Evolutionary conservation across 2,797 vertebrate genomes (phyloP).

Genomic region (Enteromius paludinosus): DNA sequence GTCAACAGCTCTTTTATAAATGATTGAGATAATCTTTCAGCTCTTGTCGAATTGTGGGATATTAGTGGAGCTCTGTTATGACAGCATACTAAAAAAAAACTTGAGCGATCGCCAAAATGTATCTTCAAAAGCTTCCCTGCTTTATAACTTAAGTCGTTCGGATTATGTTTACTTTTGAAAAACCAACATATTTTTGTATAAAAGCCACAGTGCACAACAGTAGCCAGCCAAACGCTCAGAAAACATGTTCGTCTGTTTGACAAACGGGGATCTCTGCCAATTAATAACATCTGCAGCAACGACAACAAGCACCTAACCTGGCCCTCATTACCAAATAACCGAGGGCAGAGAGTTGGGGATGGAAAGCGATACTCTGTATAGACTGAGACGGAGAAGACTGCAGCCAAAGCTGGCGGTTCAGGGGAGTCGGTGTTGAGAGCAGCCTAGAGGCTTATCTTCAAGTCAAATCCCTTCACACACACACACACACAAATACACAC

Average conservation of each 20-base stretch:
- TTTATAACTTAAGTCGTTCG: constrained; percentile 62
- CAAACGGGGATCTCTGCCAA: constrained; percentile 72
- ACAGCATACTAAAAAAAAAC: neutral
- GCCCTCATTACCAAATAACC: constrained; percentile 81
- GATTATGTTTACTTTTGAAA: constrained; percentile 71
- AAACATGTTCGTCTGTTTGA: constrained; percentile 69
- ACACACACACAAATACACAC: constrained; percentile 16
- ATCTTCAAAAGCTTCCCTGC: constrained; percentile 46
- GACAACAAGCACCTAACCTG: constrained; percentile 80
- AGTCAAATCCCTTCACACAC: constrained; percentile 39
- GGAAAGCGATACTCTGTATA: constrained; percentile 74
- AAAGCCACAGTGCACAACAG: constrained; percentile 71
- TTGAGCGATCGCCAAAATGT: constrained; percentile 19
- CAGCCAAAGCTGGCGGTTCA: constrained; percentile 69
- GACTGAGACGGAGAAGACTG: constrained; percentile 68
- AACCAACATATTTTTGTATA: constrained; percentile 73
- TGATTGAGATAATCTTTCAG: neutral
- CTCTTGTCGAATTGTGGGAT: neutral
- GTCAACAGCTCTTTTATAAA: neutral
- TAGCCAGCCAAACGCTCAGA: constrained; percentile 65
- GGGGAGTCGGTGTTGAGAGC: constrained; percentile 59
- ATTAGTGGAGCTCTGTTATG: neutral
- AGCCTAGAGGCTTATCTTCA: constrained; percentile 70
- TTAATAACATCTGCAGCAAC: constrained; percentile 80
- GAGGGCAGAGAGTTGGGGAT: constrained; percentile 70